These are phyloP conservation scores for Holcopasites calliopsidis DNA, from an alignment of 1,140 invertebrate genomes.

Conservation along the genomic window DNA sequence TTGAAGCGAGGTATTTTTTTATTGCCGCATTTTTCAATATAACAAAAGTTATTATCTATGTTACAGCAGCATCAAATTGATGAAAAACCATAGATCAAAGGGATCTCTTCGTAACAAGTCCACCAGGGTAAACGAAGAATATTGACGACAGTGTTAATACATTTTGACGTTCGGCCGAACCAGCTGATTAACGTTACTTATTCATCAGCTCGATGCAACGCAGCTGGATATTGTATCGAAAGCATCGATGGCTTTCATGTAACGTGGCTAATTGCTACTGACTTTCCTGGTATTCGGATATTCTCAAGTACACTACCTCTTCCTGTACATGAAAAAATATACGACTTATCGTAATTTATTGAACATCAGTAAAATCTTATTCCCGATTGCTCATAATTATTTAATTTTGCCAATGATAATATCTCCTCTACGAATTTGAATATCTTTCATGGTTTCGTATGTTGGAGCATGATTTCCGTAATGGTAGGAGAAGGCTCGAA, in stretches of 20 bases:
- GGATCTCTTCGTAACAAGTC: neutral
- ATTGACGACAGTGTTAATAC: neutral
- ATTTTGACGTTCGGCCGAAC: neutral
- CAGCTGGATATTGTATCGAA: neutral
- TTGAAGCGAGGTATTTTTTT: too few species aligned
- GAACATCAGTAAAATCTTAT: too few species aligned
- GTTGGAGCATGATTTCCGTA: too few species aligned
- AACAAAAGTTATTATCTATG: too few species aligned
- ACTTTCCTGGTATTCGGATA: neutral
- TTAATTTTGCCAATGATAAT: too few species aligned
- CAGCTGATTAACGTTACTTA: conserved; percentile 18
- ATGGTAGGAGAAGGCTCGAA: too few species aligned
- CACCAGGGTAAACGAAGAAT: conserved; percentile 10
- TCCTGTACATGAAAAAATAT: neutral
- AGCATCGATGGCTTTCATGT: neutral
- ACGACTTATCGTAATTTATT: too few species aligned
- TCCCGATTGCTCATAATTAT: too few species aligned
- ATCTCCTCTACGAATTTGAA: too few species aligned
- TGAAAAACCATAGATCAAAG: neutral
- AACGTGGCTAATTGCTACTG: neutral
- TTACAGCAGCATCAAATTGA: neutral
- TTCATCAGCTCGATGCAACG: conserved; percentile 1
- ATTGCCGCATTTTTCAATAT: too few species aligned
- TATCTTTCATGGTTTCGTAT: too few species aligned
- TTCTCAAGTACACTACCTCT: neutral